Evolutionary conservation across 2,888 invertebrate species (phyloP).

Genomic region (Diplolepis rosae): DNA sequence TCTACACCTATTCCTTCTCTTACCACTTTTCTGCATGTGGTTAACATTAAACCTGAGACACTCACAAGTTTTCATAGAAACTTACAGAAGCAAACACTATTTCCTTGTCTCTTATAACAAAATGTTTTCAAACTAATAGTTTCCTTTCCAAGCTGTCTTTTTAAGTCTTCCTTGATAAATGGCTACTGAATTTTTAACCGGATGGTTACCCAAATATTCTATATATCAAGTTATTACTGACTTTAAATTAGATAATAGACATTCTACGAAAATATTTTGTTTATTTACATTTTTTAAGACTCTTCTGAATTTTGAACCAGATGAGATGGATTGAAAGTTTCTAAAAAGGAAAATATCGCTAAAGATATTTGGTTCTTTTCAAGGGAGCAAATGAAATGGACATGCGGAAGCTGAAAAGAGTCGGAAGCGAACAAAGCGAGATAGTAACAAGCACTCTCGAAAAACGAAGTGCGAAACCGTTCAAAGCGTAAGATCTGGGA

Average conservation of each 20-base stretch:
- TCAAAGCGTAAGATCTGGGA: conserved; percentile 51
- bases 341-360: conserved; percentile 26
- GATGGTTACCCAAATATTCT: too few relatives aligned
- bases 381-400: background rate
- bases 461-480: conserved; percentile 51
- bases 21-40: background rate
- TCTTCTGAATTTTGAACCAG: background rate
- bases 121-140: background rate
- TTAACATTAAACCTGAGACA: background rate
- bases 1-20: background rate
- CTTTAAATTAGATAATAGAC: too few relatives aligned
- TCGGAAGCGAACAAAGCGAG: conserved; percentile 31
- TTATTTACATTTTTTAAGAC: too few relatives aligned
- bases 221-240: too few relatives aligned
- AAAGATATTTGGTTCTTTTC: background rate
- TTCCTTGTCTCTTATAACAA: background rate
- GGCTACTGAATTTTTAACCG: too few relatives aligned
- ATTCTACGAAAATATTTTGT: too few relatives aligned
- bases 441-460: conserved; percentile 45
- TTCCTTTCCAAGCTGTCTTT: background rate
- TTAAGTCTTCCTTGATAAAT: background rate
- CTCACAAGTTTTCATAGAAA: background rate
- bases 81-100: conserved; percentile 4
- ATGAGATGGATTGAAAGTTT: background rate
- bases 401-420: conserved; percentile 25